These are phyloP conservation scores for Empis livida DNA, from an alignment of 2,888 invertebrate genomes.

Conservation along the genomic window DNA sequence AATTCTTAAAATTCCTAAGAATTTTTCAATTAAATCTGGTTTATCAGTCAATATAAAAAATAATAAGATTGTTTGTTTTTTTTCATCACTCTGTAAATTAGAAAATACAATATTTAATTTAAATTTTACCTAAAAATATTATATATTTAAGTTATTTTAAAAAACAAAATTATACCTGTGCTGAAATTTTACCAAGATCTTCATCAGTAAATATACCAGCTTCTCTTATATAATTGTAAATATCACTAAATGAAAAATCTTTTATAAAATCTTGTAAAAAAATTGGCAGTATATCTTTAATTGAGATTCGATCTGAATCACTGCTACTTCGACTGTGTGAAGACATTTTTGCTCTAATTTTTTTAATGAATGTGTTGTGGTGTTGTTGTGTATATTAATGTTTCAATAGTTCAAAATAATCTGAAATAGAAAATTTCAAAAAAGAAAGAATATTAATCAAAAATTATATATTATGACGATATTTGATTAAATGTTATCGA, in stretches of 20 bases:
- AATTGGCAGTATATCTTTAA: slow-evolving; percentile 17
- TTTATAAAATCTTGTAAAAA: slow-evolving; percentile 15
- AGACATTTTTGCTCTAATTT: too few relatives aligned
- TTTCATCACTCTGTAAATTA: slow-evolving; percentile 14
- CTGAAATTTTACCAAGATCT: slow-evolving; percentile 8
- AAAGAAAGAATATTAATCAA: too few relatives aligned
- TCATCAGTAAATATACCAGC: slow-evolving; percentile 12
- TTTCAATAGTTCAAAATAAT: too few relatives aligned
- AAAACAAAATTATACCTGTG: slow-evolving; percentile 8
- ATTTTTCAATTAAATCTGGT: slow-evolving; percentile 14
- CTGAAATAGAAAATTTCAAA: too few relatives aligned
- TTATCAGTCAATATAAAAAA: slow-evolving; percentile 17
- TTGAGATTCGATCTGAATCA: slow-evolving; percentile 17
- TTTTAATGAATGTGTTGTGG: too few relatives aligned
- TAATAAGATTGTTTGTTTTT: slow-evolving; percentile 15
- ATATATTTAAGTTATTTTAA: neutral
- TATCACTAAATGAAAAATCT: slow-evolving; percentile 19
- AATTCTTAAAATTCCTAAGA: slow-evolving; percentile 18
- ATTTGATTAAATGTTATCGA: too few relatives aligned
- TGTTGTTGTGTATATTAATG: too few relatives aligned
- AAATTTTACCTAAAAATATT: slow-evolving; percentile 7
- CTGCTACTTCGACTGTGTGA: slow-evolving; percentile 19
- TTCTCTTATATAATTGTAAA: slow-evolving; percentile 11
- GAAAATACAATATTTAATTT: neutral
- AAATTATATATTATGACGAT: too few relatives aligned